Percentiles rank a stretch among this genome's conserved stretches.
Evolutionary conservation across 2,797 vertebrate genomes (phyloP).

Genomic region (Xenops minutus): DNA sequence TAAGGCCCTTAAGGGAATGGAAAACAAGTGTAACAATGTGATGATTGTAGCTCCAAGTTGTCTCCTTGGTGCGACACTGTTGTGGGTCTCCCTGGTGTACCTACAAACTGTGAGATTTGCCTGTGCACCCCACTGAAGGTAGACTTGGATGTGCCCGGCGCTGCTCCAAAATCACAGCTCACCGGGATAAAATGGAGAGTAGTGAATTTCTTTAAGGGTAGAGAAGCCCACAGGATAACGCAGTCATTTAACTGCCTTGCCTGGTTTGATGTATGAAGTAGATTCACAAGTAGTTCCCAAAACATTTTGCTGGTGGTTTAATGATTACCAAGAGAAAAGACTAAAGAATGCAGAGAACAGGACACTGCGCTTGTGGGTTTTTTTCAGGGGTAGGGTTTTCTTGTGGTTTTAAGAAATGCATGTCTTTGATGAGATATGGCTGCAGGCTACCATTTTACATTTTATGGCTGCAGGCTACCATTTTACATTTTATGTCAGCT

Average conservation of each 20-base stretch:
- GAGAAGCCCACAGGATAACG: slow-evolving; percentile 79
- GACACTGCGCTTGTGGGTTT: slow-evolving; percentile 75
- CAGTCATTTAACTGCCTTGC: slow-evolving; percentile 84
- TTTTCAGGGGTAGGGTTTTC: slow-evolving; percentile 20
- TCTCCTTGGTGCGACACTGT: background rate
- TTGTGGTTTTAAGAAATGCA: slow-evolving; percentile 71
- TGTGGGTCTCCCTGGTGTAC: background rate
- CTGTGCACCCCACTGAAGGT: background rate
- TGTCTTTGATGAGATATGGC: slow-evolving; percentile 94
- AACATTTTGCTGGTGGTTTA: slow-evolving; percentile 91
- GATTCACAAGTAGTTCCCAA: slow-evolving; percentile 82
- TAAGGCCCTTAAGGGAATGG: background rate
- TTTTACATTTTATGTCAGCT: slow-evolving; percentile 90
- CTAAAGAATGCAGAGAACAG: slow-evolving; percentile 73
- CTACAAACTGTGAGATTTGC: background rate
- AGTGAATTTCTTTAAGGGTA: slow-evolving; percentile 68
- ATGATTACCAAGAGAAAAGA: slow-evolving; percentile 91
- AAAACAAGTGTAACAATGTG: background rate
- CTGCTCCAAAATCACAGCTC: slow-evolving; percentile 11
- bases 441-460: slow-evolving; percentile 91
- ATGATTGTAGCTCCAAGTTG: background rate
- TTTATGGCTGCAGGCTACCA: slow-evolving; percentile 91
- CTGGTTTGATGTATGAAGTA: slow-evolving; percentile 87
- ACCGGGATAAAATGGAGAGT: slow-evolving; percentile 37
- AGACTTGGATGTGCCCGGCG: background rate